These are phyloP conservation scores for Lasioglossum albipes DNA, from an alignment of 1,140 invertebrate species.

Conservation along the genomic window DNA sequence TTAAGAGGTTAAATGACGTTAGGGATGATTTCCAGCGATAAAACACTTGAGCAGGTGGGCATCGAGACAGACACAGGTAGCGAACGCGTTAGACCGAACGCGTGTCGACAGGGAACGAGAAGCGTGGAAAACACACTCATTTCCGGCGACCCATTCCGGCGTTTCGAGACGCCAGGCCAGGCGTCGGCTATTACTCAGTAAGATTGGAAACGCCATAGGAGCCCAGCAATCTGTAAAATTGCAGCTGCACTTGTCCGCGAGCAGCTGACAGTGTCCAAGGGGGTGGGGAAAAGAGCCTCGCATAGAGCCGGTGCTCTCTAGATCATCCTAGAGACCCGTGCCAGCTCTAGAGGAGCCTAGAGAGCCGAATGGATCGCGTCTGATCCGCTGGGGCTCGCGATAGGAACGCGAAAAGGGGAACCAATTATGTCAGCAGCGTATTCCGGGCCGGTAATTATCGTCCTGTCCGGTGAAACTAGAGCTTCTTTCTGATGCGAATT, in stretches of 20 bases:
- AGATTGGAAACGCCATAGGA: background rate
- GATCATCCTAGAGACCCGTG: background rate
- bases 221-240: background rate
- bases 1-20: no score
- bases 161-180: background rate
- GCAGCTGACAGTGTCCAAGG: background rate
- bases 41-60: no score
- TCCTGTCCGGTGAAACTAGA: slow-evolving; percentile 41
- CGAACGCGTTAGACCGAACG: no score
- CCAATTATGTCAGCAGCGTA: slow-evolving; percentile 59
- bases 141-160: background rate
- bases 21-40: no score
- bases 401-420: slow-evolving; percentile 48
- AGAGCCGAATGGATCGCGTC: background rate
- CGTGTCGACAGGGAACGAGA: no score
- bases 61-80: no score
- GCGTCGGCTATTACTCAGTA: background rate
- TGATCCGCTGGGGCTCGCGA: slow-evolving; percentile 9
- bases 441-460: slow-evolving; percentile 55
- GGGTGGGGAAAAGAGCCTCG: background rate
- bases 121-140: background rate
- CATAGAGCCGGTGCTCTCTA: no score
- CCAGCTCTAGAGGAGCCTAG: background rate
- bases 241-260: background rate
- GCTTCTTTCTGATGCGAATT: slow-evolving; percentile 7